Base-by-base conservation (phyloP, 1,140 invertebrate species). In the Halyomorpha halys region DNA sequence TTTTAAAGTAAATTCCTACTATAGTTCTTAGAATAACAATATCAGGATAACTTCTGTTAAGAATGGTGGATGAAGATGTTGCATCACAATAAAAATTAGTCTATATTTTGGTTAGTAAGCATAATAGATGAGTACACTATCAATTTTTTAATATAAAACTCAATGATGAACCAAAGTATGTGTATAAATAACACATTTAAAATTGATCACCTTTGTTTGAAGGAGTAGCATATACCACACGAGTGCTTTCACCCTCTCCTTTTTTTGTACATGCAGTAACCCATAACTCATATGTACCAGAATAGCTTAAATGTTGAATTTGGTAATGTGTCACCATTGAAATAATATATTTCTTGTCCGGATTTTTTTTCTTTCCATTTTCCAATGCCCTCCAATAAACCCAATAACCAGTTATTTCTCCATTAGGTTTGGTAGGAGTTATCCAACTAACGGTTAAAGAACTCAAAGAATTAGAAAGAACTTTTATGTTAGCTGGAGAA, bases 261-360 rank as follows among this genome's bases (percentile, higher is more conserved):
- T 86, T 79, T 9, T 81, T 78, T 0, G 89, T 92, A 8, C 85
- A 85, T 0, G 89, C 89, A 1, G 87, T 87, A 21, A 91, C 86
- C 89, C 89, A 93, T 74, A 91, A 88, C 44, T 75, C 73, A 64
- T 80, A 80, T 27, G 74, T 72, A 18, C 74, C 71, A 56, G 74
- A 70, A 30, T 72, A 69, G 47, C 72, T 73, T 62, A 80, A 72
- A 25, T 75, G 74, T 9, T 68, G 70, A 18, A 77, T 70, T 64
- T 76, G 72, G 56, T 74, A 73, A 53, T 69, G 70, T 25, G 66
- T 71, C 27, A 70, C 66, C 11, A 68, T 67, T 11, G 76, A 67
- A 39, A 67, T 60, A 19, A 73, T 66, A 61, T 69, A 69, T 45
- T 71, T 70, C 11, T 69, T 67, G 1, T 61, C 51, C 0, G 71